Evolutionary conservation across 2,888 invertebrate genomes (phyloP).

Genomic region (Brenthis daphne): DNA sequence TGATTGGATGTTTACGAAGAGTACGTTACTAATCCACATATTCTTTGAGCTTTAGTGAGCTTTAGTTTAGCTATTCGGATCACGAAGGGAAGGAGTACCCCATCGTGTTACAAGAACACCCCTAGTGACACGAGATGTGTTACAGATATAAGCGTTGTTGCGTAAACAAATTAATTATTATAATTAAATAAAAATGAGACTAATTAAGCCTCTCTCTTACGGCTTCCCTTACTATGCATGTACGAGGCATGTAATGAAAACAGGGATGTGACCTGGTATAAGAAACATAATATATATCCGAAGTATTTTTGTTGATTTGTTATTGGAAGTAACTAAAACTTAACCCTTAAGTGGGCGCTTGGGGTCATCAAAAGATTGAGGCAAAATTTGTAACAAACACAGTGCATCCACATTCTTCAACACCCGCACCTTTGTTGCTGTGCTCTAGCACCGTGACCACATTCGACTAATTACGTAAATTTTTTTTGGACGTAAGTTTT

Average conservation of each 20-base stretch:
- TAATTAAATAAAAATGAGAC: conserved; percentile 43
- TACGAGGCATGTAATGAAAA: conserved; percentile 21
- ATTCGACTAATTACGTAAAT: no score
- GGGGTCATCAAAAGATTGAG: no score
- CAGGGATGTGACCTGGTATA: no score
- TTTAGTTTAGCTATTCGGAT: conserved; percentile 36
- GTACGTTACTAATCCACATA: conserved; percentile 42
- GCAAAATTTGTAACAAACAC: no score
- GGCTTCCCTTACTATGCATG: conserved; percentile 34
- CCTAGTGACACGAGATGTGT: conserved; percentile 24
- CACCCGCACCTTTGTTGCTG: no score
- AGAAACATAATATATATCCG: no score
- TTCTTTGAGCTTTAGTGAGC: conserved; percentile 29
- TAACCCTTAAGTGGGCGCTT: no score
- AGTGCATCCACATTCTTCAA: no score
- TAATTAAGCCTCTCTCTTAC: conserved; percentile 38
- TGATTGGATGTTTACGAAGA: conserved; percentile 54
- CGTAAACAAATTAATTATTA: conserved; percentile 45
- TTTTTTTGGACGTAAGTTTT: no score
- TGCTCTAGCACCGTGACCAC: no score
- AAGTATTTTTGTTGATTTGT: no score
- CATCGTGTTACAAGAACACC: conserved; percentile 43
- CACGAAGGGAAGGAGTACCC: conserved; percentile 42
- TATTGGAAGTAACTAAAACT: no score
- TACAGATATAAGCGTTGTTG: conserved; percentile 31